These are phyloP conservation scores for Pachydiplax longipennis DNA, from an alignment of 2,888 invertebrate genomes.

Conservation along the genomic window DNA sequence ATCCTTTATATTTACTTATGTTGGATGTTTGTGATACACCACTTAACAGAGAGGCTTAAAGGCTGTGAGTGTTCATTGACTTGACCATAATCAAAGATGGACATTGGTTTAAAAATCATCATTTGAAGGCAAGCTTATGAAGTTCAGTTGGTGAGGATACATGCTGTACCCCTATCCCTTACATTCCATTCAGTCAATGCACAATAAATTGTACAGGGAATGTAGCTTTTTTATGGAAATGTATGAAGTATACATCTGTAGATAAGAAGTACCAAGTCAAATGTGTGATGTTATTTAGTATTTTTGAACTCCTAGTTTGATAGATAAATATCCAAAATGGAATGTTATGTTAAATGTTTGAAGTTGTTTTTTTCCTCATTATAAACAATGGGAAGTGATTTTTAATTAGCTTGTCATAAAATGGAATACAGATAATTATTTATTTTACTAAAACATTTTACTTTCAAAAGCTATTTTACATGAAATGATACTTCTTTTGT, in stretches of 20 bases:
- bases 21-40: neutral
- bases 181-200: slow-evolving; percentile 41
- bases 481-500: neutral
- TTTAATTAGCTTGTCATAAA: neutral
- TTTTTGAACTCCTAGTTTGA: neutral
- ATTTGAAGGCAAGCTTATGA: slow-evolving; percentile 18
- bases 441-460: neutral
- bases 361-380: neutral
- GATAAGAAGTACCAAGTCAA: neutral
- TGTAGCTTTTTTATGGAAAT: slow-evolving; percentile 16
- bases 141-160: neutral
- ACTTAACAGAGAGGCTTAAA: neutral
- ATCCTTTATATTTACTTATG: neutral
- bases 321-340: neutral
- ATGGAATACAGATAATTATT: neutral
- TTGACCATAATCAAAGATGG: neutral
- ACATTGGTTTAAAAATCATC: neutral
- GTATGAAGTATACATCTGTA: slow-evolving; percentile 11
- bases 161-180: slow-evolving; percentile 28
- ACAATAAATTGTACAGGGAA: slow-evolving; percentile 38
- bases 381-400: neutral
- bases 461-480: neutral
- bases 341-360: slow-evolving; percentile 9
- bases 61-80: slow-evolving; percentile 30
- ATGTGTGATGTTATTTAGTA: slow-evolving; percentile 17